phyloP scores from a whole-genome alignment of 1,140 invertebrate genomes.

The Latrodectus geometricus region DNA sequence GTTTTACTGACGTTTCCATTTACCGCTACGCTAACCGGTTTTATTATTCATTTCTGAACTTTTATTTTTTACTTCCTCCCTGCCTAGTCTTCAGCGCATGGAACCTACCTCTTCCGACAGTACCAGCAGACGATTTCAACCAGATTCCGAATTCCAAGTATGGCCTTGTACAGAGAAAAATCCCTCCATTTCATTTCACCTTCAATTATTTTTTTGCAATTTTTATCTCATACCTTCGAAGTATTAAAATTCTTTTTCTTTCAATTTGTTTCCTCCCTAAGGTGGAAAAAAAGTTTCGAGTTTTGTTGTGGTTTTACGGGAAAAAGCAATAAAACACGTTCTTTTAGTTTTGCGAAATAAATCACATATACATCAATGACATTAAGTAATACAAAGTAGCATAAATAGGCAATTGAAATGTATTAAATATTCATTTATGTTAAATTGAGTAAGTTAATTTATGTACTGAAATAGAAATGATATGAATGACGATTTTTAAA shows the following conservation, averaged over 20 bases:
- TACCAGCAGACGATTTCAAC: slow-evolving; percentile 8
- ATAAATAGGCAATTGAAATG: too few relatives aligned
- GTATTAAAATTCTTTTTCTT: background rate
- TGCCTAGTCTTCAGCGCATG: slow-evolving; percentile 8
- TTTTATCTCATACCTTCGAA: background rate
- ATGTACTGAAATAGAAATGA: too few relatives aligned
- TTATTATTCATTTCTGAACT: slow-evolving; percentile 19
- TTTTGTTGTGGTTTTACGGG: too few relatives aligned
- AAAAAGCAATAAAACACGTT: too few relatives aligned
- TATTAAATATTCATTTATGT: too few relatives aligned
- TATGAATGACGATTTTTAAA: too few relatives aligned
- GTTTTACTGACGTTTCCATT: slow-evolving; percentile 34
- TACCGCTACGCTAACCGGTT: slow-evolving; percentile 58
- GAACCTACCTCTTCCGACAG: slow-evolving; percentile 25
- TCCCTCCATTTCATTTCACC: slow-evolving; percentile 38
- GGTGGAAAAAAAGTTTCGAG: too few relatives aligned
- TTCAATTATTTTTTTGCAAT: slow-evolving; percentile 32
- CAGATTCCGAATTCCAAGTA: slow-evolving; percentile 28
- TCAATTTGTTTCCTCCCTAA: background rate
- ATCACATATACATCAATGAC: too few relatives aligned
- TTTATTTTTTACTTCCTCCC: slow-evolving; percentile 17
- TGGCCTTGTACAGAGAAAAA: slow-evolving; percentile 49
- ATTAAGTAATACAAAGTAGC: too few relatives aligned
- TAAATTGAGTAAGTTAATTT: too few relatives aligned
- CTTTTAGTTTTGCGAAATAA: too few relatives aligned